These are phyloP conservation scores for Anoplolepis gracilipes DNA, from an alignment of 1,140 invertebrate genomes.

Conservation along the genomic window DNA sequence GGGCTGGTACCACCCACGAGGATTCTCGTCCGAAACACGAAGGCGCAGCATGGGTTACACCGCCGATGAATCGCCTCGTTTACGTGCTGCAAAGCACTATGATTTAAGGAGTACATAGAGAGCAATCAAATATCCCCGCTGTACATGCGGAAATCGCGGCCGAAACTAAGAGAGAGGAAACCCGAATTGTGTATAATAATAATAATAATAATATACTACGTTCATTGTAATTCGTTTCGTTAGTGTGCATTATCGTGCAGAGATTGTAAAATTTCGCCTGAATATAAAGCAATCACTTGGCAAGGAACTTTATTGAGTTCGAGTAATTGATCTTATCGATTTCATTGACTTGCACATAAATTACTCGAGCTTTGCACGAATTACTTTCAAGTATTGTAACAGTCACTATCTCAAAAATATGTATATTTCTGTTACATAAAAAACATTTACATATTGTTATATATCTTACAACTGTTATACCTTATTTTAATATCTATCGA, in stretches of 20 bases:
- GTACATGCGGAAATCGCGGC: conserved; percentile 26
- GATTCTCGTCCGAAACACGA: conserved; percentile 64
- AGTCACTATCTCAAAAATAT: not conserved
- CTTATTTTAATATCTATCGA: not conserved
- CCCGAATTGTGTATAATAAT: conserved; percentile 25
- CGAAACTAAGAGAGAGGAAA: not conserved
- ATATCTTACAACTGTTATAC: not conserved
- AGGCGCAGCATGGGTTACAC: conserved; percentile 27
- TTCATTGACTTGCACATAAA: not conserved
- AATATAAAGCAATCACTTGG: conserved; percentile 10
- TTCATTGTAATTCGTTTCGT: conserved; percentile 36
- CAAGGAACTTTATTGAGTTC: not conserved
- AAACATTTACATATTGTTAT: not conserved
- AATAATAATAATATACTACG: conserved; percentile 32
- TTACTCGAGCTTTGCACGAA: not conserved
- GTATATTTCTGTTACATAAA: not conserved
- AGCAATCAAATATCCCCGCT: conserved; percentile 56
- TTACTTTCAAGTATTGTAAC: not conserved
- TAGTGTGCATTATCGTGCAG: conserved; percentile 1
- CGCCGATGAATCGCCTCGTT: conserved; percentile 63
- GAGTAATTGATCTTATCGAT: not conserved
- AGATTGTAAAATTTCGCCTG: not conserved
- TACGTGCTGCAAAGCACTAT: conserved; percentile 58
- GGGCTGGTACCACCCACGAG: conserved; percentile 62
- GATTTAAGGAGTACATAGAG: conserved; percentile 57